These are phyloP conservation scores for Sylvicola cinctus DNA, from an alignment of 2,888 invertebrate genomes.

Conservation along the genomic window DNA sequence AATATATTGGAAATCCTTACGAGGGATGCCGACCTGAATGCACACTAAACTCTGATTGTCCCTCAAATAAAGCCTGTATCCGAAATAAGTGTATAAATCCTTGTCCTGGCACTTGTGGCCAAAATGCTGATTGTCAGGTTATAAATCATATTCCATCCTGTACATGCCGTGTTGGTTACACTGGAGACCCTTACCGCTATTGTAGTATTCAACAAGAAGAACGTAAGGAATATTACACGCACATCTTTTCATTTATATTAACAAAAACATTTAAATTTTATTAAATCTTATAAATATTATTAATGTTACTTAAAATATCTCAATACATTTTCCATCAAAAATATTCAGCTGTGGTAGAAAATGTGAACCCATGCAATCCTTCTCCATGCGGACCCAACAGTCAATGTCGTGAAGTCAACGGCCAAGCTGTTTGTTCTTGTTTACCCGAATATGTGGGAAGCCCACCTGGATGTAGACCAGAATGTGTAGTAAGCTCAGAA, in stretches of 20 bases:
- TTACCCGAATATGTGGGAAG: constrained; percentile 50
- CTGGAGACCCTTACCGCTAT: constrained; percentile 49
- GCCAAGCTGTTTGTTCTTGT: constrained; percentile 50
- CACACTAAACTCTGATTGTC: constrained; percentile 60
- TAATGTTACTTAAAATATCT: not conserved
- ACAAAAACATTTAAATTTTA: not conserved
- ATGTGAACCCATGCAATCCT: constrained; percentile 37
- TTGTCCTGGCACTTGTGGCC: constrained; percentile 56
- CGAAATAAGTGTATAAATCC: constrained; percentile 59
- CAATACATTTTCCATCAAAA: constrained; percentile 6
- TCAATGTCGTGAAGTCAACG: constrained; percentile 40
- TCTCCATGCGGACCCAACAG: constrained; percentile 64
- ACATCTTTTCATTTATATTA: too few relatives aligned
- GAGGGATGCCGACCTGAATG: constrained; percentile 68
- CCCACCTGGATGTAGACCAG: constrained; percentile 54
- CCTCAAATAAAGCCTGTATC: constrained; percentile 49
- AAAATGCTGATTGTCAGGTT: constrained; percentile 56
- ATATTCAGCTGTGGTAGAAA: constrained; percentile 15
- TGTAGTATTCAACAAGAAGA: constrained; percentile 30
- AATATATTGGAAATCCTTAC: constrained; percentile 67
- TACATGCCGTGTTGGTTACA: constrained; percentile 48
- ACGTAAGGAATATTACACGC: not conserved
- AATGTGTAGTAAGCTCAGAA: constrained; percentile 49
- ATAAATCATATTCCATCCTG: constrained; percentile 59
- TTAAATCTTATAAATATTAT: not conserved